These are phyloP conservation scores for Pseudolycoriella hygida DNA, from an alignment of 2,888 invertebrate species.

Conservation along the genomic window DNA sequence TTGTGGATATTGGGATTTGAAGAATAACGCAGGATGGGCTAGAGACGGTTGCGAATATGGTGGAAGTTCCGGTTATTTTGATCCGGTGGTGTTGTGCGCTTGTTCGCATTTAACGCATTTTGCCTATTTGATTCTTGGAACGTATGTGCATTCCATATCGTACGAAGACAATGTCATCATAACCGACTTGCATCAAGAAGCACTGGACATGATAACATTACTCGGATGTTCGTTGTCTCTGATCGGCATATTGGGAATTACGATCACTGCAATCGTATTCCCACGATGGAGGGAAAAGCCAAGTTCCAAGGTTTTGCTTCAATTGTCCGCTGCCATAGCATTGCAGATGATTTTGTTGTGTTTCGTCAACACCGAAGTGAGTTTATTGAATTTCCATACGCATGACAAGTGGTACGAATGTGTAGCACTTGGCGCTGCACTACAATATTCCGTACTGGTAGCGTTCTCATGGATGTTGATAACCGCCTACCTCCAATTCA, in stretches of 20 bases:
- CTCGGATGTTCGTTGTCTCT: constrained; percentile 40
- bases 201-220: constrained; percentile 38
- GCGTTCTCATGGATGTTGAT: constrained; percentile 58
- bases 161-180: constrained; percentile 18
- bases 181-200: constrained; percentile 25
- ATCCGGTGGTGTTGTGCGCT: constrained; percentile 29
- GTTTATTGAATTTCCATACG: constrained; percentile 18
- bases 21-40: constrained; percentile 34
- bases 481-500: constrained; percentile 47
- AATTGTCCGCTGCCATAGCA: constrained; percentile 42
- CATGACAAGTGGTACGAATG: constrained; percentile 28
- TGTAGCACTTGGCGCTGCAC: constrained; percentile 37
- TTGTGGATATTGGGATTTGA: constrained; percentile 42
- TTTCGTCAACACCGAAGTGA: constrained; percentile 20
- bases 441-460: constrained; percentile 49
- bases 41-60: constrained; percentile 33
- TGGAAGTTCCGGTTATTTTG: constrained; percentile 18
- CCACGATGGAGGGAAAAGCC: constrained; percentile 41
- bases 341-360: constrained; percentile 33
- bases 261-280: constrained; percentile 38
- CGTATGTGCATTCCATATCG: constrained; percentile 17
- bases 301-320: constrained; percentile 45
- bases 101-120: constrained; percentile 43
- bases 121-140: constrained; percentile 32
- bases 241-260: constrained; percentile 37